Base-by-base conservation (phyloP, 2,797 vertebrate species). In the Tadarida brasiliensis region DNA sequence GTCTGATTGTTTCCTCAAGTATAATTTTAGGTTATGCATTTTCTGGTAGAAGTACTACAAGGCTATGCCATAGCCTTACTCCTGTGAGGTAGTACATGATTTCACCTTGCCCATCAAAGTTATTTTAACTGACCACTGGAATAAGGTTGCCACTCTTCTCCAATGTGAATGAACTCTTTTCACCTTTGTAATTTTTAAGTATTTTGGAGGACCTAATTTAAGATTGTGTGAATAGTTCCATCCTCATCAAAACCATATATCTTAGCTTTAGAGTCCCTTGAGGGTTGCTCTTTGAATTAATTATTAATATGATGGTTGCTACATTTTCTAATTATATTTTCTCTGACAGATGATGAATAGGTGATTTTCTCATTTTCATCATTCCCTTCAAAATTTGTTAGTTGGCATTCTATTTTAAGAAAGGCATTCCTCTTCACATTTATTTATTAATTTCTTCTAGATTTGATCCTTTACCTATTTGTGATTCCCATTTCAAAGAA, bases 121-220 rank as follows among this genome's bases (percentile, higher is more conserved):
- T 81, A 49, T 68, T 70, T 93, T 71, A 56, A 77, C 12, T 51
- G n/a, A 78, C 59, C 49, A 74, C n/a, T 74, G 74, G 20, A 59
- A 86, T 33, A 74, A 33, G 8, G 7, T 11, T 56, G 14, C 11
- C 17, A 30, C 0, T 28, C 49, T 83, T 90, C 63, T 51, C 14
- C 35, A 80, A 26, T 8, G 30, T 44, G 44, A 80, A n/a, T 68
- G 8, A 81, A 67, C n/a, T 81, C 33, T 92, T 81, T 47, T 61
- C 33, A 68, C 19, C 22, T 74, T 80, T 61, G 8, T 30, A 47
- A 74, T 26, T 47, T 89, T 94, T 80, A 89, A 54, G 22, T 81
- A 35, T 85, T 76, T 90, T 77, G 54, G 26, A 83, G 56, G 33
- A 56, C 10, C 59, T 87, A 93, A 90, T 57, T 71, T 83, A 61